A percentile compares a stretch with the other conserved stretches of the same genome.
Evolutionary conservation across 1,140 invertebrate species (phyloP).

Genomic region (Hyles vespertilio): DNA sequence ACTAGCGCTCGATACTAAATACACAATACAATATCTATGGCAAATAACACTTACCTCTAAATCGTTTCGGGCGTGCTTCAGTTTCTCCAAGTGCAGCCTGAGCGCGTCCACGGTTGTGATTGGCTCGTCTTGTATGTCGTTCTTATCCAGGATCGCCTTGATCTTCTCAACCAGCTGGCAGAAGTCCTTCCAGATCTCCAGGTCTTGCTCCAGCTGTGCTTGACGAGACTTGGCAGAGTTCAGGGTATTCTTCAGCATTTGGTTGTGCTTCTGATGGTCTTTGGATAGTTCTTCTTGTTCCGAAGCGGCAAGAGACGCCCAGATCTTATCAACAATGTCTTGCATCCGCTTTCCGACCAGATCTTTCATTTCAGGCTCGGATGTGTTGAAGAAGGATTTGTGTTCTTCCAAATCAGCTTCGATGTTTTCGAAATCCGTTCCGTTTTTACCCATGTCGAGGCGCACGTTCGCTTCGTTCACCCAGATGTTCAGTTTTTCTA

Average conservation of each 20-base stretch:
- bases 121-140: conserved; percentile 84
- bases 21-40: too few relatives aligned
- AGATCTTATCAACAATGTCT: conserved; percentile 89
- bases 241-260: conserved; percentile 86
- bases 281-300: conserved; percentile 89
- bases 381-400: conserved; percentile 87
- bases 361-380: conserved; percentile 85
- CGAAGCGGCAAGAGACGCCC: conserved; percentile 85
- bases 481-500: conserved; percentile 90
- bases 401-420: conserved; percentile 89
- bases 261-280: conserved; percentile 86
- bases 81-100: conserved; percentile 87
- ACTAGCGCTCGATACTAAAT: too few relatives aligned
- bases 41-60: conserved; percentile 80
- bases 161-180: conserved; percentile 85
- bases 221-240: conserved; percentile 87
- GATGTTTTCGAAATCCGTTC: conserved; percentile 92
- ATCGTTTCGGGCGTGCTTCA: conserved; percentile 85
- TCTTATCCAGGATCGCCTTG: conserved; percentile 82
- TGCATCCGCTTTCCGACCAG: conserved; percentile 88
- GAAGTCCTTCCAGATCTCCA: conserved; percentile 88
- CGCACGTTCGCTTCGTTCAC: conserved; percentile 88
- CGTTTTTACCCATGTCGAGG: conserved; percentile 86
- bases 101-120: conserved; percentile 85
- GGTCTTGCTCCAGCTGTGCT: conserved; percentile 84